Percentiles rank a stretch among this genome's conserved stretches.
phyloP scores from a whole-genome alignment of 2,113 vertebrate genomes.

The Peromyscus maniculatus region DNA sequence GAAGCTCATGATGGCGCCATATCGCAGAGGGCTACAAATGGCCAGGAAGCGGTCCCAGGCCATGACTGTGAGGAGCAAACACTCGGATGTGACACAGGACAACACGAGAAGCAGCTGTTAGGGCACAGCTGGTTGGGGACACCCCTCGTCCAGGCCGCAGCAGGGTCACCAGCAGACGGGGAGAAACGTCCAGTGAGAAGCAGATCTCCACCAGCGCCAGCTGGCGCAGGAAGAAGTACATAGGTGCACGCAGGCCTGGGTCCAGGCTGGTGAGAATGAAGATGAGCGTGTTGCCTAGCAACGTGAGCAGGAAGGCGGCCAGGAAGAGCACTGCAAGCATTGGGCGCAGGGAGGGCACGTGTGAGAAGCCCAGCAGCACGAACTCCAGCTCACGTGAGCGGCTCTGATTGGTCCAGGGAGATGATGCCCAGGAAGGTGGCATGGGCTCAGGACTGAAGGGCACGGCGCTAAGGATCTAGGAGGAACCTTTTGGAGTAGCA shows the following conservation, averaged over 20 bases:
- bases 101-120: constrained; percentile 31
- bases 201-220: background rate
- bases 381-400: background rate
- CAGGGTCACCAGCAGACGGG: constrained; percentile 26
- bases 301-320: background rate
- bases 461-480: too few relatives aligned
- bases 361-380: background rate
- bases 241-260: background rate
- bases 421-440: background rate
- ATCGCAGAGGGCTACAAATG: constrained; percentile 48
- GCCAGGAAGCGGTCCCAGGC: constrained; percentile 56
- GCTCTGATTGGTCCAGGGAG: background rate
- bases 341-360: background rate
- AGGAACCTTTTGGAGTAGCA: background rate
- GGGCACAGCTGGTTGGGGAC: constrained; percentile 20
- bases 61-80: constrained; percentile 64
- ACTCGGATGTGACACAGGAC: constrained; percentile 50
- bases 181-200: background rate
- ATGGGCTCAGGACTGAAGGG: background rate
- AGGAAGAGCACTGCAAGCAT: background rate
- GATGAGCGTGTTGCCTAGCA: constrained; percentile 50
- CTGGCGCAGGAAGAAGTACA: constrained; percentile 4
- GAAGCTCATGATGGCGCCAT: background rate
- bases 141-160: background rate
- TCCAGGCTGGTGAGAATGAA: background rate